Evolutionary conservation across 2,888 invertebrate genomes (phyloP).

Genomic region (Baccha elongata): DNA sequence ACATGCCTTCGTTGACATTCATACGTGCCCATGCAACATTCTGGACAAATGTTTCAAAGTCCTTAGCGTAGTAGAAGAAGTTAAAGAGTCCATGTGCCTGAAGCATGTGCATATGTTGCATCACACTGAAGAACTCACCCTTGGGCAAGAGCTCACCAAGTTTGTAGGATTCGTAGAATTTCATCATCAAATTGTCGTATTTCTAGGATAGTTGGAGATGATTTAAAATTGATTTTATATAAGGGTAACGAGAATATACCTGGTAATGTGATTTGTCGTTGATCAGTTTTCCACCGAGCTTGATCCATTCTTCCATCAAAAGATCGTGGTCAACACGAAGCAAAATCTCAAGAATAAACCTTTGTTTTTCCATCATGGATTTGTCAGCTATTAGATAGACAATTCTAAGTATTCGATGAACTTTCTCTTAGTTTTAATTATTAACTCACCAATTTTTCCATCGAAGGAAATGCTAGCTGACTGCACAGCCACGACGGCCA

Average conservation of each 20-base stretch:
- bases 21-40: conserved; percentile 88
- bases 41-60: conserved; percentile 87
- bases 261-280: conserved; percentile 13
- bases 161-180: conserved; percentile 78
- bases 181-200: conserved; percentile 61
- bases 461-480: conserved; percentile 74
- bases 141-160: conserved; percentile 83
- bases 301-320: conserved; percentile 36
- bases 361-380: conserved; percentile 76
- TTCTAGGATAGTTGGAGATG: neutral
- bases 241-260: conserved; percentile 6
- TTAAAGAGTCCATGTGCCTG: conserved; percentile 86
- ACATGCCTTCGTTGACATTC: conserved; percentile 87
- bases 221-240: neutral
- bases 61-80: conserved; percentile 87
- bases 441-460: conserved; percentile 35
- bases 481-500: conserved; percentile 78
- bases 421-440: neutral
- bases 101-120: conserved; percentile 83
- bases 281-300: conserved; percentile 23
- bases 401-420: no score
- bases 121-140: conserved; percentile 83
- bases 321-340: conserved; percentile 76
- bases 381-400: conserved; percentile 74
- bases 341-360: conserved; percentile 78